phyloP scores from a whole-genome alignment of 1,140 invertebrate species.

The Bombyx mori region ASM3026992v2 NC_085108.1:3630501-3631000 shows the following conservation, averaged over 20 bases:
- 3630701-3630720: no score
- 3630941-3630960: conserved; percentile 18
- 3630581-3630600: no score
- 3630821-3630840: conserved; percentile 18
- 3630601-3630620: no score
- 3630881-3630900: conserved; percentile 8
- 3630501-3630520: no score
- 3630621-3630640: no score
- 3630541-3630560: no score
- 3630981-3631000: no score
- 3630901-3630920: conserved; percentile 12
- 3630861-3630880: conserved; percentile 18
- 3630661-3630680: no score
- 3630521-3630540: no score
- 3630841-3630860: conserved; percentile 6
- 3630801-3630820: conserved; percentile 4
- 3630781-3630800: conserved; percentile 1
- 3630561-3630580: no score
- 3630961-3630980: conserved; percentile 15
- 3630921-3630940: conserved; percentile 9
- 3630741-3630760: conserved; percentile 21
- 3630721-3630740: not conserved
- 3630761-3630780: not conserved
- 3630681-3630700: no score
- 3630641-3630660: no score